These are phyloP conservation scores for Arbacia lixula DNA, from an alignment of 53 echinoderm and acorn worm species.

Conservation along the genomic window DNA sequence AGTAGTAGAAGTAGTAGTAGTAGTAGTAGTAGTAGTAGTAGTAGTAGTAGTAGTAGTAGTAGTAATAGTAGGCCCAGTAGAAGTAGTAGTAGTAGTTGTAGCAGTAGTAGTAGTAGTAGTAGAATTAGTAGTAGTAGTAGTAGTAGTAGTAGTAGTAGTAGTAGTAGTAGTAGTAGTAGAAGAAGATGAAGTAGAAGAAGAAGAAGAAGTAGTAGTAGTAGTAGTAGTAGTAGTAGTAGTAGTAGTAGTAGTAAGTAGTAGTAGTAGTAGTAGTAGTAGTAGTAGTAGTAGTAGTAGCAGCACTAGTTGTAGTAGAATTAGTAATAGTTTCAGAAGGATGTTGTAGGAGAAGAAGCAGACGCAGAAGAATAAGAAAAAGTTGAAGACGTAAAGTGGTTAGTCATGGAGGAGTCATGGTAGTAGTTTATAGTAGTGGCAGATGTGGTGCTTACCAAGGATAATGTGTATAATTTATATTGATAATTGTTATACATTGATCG, in stretches of 20 bases:
- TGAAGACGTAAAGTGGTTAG: too few species aligned
- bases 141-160: slow-evolving; percentile 2
- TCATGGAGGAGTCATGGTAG: too few species aligned
- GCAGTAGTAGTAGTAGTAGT: slow-evolving; percentile 3
- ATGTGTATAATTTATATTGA: too few species aligned
- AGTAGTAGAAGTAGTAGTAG: background rate
- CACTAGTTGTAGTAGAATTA: background rate
- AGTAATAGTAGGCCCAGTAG: background rate
- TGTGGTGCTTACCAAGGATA: too few species aligned
- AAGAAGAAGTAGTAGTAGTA: background rate
- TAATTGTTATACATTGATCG: background rate
- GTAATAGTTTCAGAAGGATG: background rate
- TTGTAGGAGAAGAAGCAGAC: too few species aligned
- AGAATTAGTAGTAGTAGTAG: slow-evolving; percentile 1
- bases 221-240: slow-evolving; percentile 2
- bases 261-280: slow-evolving; percentile 10
- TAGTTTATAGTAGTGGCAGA: too few species aligned
- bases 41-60: slow-evolving; percentile 7
- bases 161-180: slow-evolving; percentile 7
- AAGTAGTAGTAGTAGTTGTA: background rate
- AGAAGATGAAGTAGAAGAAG: background rate
- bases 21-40: background rate
- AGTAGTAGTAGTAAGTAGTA: background rate
- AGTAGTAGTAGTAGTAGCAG: background rate
- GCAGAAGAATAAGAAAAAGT: too few species aligned